Conservation (phyloP, 1,140 invertebrate species). For the Drosophila sturtevanti region DNA sequence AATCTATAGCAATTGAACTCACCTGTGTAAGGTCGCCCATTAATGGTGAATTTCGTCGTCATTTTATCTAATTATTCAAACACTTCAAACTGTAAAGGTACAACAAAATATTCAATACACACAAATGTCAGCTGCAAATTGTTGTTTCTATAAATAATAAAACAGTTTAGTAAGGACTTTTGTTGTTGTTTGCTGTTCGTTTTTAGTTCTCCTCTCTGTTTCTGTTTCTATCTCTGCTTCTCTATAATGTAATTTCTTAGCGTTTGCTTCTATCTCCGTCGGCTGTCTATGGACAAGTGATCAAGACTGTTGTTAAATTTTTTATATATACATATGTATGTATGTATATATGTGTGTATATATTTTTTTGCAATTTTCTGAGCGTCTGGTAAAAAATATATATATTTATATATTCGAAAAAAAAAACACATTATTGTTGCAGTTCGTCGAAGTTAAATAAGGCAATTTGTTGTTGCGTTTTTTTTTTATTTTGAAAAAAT, state of each 20-base stretch:
- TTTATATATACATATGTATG: too few species aligned
- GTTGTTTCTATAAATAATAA: conserved; percentile 45
- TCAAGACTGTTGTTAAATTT: conserved; percentile 11
- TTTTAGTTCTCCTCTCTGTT: not conserved
- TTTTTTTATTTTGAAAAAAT: conserved; percentile 11
- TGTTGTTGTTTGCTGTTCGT: conserved; percentile 14
- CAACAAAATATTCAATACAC: conserved; percentile 10
- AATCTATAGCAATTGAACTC: conserved; percentile 10
- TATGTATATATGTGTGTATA: too few species aligned
- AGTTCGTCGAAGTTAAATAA: conserved; percentile 28
- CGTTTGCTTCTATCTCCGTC: conserved; percentile 29
- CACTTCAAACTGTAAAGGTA: not conserved
- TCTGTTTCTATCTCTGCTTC: too few species aligned
- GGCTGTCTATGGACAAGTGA: conserved; percentile 45
- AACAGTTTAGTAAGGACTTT: conserved; percentile 12
- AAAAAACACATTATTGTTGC: conserved; percentile 7
- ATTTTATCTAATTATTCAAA: conserved; percentile 23
- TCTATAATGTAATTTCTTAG: conserved; percentile 1
- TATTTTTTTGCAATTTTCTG: conserved; percentile 43
- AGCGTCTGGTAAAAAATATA: conserved; percentile 23
- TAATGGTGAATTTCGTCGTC: conserved; percentile 82
- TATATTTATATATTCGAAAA: conserved; percentile 8
- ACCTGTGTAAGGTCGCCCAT: conserved; percentile 82
- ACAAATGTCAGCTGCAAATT: conserved; percentile 37
- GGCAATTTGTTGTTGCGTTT: not conserved